A percentile compares a stretch with the other conserved stretches of the same genome.
phyloP scores from a whole-genome alignment of 2,113 vertebrate species.

The Neolamprologus falcicula region DNA sequence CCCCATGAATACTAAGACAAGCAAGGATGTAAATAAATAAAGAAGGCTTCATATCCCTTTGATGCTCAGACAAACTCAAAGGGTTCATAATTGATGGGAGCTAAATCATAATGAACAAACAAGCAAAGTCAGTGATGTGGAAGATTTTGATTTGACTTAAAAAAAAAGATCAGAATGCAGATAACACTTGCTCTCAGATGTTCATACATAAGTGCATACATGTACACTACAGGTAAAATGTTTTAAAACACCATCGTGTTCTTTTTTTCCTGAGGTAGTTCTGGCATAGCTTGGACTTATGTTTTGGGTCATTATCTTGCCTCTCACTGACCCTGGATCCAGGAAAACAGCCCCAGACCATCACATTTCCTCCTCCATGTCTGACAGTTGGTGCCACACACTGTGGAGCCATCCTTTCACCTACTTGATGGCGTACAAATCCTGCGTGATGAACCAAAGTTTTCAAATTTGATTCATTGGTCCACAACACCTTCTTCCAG shows the following conservation, averaged over 20 bases:
- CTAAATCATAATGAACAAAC: background rate
- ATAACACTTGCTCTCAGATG: background rate
- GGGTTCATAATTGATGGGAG: background rate
- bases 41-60: background rate
- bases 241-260: background rate
- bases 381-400: background rate
- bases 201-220: background rate
- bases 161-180: background rate
- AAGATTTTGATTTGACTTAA: background rate
- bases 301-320: background rate
- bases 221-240: background rate
- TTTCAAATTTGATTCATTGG: background rate
- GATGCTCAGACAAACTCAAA: background rate
- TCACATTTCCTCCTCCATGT: background rate
- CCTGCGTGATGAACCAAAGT: background rate
- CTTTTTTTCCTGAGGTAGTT: background rate
- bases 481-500: background rate
- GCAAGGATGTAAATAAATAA: background rate
- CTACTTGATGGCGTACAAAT: rapidly evolving
- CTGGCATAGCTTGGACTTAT: background rate
- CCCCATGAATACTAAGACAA: background rate
- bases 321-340: background rate
- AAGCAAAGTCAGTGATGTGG: background rate
- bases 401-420: background rate
- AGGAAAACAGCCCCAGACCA: background rate